Percentiles rank a stretch among this genome's conserved stretches.
phyloP scores from a whole-genome alignment of 2,888 invertebrate genomes.

The Blera fallax region DNA sequence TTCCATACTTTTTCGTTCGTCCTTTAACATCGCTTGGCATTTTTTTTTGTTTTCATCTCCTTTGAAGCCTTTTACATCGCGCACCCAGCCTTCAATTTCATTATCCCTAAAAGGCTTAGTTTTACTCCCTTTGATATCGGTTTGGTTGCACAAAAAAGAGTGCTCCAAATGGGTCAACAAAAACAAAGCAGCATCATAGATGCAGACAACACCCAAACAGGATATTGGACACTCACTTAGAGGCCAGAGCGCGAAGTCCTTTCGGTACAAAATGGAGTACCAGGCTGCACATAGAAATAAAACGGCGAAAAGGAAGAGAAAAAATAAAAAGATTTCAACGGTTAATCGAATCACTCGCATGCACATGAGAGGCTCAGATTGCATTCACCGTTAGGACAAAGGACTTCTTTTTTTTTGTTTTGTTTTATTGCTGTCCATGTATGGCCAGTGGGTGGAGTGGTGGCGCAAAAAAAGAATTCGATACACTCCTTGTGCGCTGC shows the following conservation, averaged over 20 bases:
- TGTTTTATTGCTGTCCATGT: neutral
- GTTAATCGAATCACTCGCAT: conserved; percentile 70
- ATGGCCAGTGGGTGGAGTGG: conserved; percentile 18
- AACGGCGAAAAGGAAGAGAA: neutral
- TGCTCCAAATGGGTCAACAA: conserved; percentile 63
- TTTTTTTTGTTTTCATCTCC: neutral
- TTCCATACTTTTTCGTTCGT: neutral
- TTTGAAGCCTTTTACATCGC: conserved; percentile 41
- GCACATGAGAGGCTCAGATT: conserved; percentile 65
- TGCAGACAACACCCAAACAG: conserved; percentile 53
- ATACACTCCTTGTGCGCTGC: conserved; percentile 32
- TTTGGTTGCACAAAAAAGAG: conserved; percentile 57
- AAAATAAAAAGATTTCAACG: conserved; percentile 27
- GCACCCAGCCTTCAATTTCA: conserved; percentile 67
- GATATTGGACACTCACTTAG: conserved; percentile 65
- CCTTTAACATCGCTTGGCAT: no score
- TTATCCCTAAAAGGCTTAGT: conserved; percentile 70
- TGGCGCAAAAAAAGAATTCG: conserved; percentile 27
- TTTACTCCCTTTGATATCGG: conserved; percentile 54
- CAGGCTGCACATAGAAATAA: conserved; percentile 13
- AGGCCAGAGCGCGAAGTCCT: conserved; percentile 22
- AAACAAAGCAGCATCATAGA: conserved; percentile 31
- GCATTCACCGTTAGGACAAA: conserved; percentile 60
- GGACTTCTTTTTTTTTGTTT: conserved; percentile 26
- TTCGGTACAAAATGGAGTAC: conserved; percentile 62